Conservation (phyloP, 2,797 vertebrate genomes). For the Esox masquinongy region DNA sequence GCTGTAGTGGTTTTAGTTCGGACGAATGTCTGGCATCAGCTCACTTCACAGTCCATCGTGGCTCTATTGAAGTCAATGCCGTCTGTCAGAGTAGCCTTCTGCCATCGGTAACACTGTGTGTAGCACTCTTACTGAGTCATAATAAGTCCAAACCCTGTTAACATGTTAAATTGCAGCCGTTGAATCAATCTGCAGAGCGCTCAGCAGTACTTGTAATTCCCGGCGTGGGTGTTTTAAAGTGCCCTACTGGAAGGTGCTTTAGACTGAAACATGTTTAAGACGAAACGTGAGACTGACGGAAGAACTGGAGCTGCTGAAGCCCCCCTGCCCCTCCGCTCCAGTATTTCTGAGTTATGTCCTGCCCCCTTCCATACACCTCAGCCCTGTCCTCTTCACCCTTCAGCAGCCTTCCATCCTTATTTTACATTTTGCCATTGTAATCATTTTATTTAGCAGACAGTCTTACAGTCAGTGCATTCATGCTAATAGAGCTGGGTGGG, state of each 20-base stretch:
- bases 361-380: constrained; percentile 35
- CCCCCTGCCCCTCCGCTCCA: not conserved
- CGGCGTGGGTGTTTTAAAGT: constrained; percentile 25
- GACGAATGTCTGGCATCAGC: not conserved
- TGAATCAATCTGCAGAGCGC: constrained; percentile 54
- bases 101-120: constrained; percentile 21
- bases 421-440: too few species aligned
- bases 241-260: constrained; percentile 32
- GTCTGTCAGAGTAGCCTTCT: not conserved
- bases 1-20: not conserved
- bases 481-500: too few species aligned
- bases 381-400: not conserved
- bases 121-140: constrained; percentile 6
- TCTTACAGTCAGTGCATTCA: too few species aligned
- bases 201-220: constrained; percentile 62
- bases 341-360: constrained; percentile 48
- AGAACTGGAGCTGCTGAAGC: constrained; percentile 17
- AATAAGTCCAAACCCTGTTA: constrained; percentile 58
- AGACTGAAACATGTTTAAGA: constrained; percentile 57
- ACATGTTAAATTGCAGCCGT: constrained; percentile 57
- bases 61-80: not conserved
- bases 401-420: constrained; percentile 5
- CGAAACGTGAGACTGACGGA: constrained; percentile 53
- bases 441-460: too few species aligned
- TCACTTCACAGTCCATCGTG: not conserved